Evolutionary conservation across 2,113 vertebrate genomes (phyloP).

Genomic region (Catharus bicknelli): DNA sequence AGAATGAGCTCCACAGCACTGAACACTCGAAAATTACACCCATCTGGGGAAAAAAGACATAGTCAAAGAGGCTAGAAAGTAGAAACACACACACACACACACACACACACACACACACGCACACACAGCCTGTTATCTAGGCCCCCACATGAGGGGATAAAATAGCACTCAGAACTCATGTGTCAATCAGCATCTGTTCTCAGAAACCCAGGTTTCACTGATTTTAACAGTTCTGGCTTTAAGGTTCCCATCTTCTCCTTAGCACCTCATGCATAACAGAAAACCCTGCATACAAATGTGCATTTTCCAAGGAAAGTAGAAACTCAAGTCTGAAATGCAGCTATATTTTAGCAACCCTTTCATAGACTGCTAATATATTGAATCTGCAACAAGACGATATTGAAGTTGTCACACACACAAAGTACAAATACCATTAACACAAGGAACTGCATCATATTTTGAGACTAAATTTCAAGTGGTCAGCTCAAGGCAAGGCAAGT

Average conservation of each 20-base stretch:
- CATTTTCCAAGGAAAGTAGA: background rate
- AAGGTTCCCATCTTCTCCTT: background rate
- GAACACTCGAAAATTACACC: background rate
- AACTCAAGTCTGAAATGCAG: background rate
- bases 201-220: rapidly evolving
- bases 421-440: background rate
- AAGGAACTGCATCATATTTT: background rate
- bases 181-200: background rate
- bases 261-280: background rate
- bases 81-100: background rate
- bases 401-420: background rate
- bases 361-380: background rate
- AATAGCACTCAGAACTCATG: background rate
- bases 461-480: background rate
- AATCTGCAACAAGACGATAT: background rate
- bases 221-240: background rate
- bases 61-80: background rate
- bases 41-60: background rate
- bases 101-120: rapidly evolving
- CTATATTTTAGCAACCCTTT: background rate
- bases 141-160: background rate
- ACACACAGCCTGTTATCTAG: background rate
- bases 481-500: background rate
- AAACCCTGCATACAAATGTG: background rate
- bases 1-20: rapidly evolving